A percentile compares a stretch with the other conserved stretches of the same genome.
Conservation (phyloP, 2,113 vertebrate genomes). For the Pholis gunnellus region DNA sequence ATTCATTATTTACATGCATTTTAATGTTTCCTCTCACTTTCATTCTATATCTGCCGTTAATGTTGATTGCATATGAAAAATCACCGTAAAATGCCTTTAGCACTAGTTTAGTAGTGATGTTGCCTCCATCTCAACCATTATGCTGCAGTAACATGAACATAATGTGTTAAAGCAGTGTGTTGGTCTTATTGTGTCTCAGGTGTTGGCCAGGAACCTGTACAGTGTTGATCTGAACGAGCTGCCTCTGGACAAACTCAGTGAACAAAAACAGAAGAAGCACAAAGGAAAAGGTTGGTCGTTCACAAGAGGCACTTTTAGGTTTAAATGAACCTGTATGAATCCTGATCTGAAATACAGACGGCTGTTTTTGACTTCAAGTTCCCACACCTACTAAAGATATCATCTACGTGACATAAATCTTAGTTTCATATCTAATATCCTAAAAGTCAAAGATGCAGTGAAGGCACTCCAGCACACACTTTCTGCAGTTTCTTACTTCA, state of each 20-base stretch:
- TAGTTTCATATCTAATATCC: background rate
- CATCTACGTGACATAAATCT: background rate
- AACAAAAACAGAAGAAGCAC: slow-evolving; percentile 99
- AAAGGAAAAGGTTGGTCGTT: slow-evolving; percentile 94
- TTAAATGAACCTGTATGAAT: background rate
- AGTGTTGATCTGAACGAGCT: slow-evolving; percentile 95
- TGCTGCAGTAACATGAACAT: background rate
- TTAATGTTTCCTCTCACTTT: background rate
- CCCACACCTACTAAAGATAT: background rate
- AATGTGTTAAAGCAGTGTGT: background rate
- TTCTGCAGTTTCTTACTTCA: background rate
- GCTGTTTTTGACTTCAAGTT: background rate
- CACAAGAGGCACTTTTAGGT: background rate
- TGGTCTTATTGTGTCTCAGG: slow-evolving; percentile 66
- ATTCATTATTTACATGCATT: background rate
- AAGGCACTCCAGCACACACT: background rate
- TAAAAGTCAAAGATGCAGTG: background rate
- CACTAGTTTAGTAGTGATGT: background rate
- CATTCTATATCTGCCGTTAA: background rate
- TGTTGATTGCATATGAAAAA: background rate
- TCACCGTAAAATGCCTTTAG: background rate
- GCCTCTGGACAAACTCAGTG: slow-evolving; percentile 97
- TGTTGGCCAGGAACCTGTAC: slow-evolving; percentile 97
- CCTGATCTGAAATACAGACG: background rate
- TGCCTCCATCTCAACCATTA: background rate